Evolutionary conservation across 2,113 vertebrate genomes (phyloP), one percentile per base, ranked within the genome.

Genomic region (Colossoma macropomum): DNA sequence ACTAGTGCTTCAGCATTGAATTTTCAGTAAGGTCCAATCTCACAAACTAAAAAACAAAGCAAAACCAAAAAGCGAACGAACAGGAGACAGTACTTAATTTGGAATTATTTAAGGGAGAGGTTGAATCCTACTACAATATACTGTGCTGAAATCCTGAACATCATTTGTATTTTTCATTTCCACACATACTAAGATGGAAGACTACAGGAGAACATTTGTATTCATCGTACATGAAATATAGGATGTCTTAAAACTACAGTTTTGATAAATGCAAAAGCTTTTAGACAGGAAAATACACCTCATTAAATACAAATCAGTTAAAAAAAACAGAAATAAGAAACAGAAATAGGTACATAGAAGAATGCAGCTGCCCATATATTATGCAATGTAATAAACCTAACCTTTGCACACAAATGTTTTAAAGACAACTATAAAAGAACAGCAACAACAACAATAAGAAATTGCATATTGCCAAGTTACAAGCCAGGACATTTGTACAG

Each of bases 351-450:
- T 28, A 9, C 1, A 77, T 7, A 66, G 4, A 52, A 10, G 1
- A 32, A 78, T n/a, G 38, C 19, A 30, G 60, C 76, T 77, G 25
- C 63, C 56, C 25, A 52, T n/a, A 54, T 27, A 69, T 38, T 62
- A 62, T 4, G 25, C 59, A 21, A 76, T n/a, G 10, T 23, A 77
- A 76, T 41, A 56, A 56, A 25, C 48, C 23, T 5, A n/a, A 68
- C 30, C 25, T 68, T 54, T 38, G 48, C 19, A 50, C 25, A 41
- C 27, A 54, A 13, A 59, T 3, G 15, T 27, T 66, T 66, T 38
- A 69, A 32, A 32, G 23, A 41, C n/a, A 60, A 28, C 41, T 63
- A 45, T 15, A 32, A 77, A 41, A 45, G n/a, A 48, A 77, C 12
- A 65, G 38, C 12, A 12, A 17, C 32, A 41, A 76, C 13, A 30